Conservation (phyloP, 1,140 invertebrate species). For the Drosophila lacertosa region DNA sequence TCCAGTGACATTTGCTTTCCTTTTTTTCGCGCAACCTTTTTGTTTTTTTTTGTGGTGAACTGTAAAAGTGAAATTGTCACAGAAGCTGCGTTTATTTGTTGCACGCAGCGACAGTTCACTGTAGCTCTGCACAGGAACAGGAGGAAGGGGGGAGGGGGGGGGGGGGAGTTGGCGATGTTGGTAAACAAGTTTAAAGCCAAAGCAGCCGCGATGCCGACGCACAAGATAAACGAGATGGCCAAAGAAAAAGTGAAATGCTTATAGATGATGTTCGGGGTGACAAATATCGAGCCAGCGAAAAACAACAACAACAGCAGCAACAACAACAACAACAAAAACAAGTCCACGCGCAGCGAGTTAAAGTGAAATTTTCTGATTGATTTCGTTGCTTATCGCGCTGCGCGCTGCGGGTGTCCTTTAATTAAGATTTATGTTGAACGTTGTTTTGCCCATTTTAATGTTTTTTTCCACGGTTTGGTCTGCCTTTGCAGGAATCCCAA, state of each 20-base stretch:
- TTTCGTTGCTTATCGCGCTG: slow-evolving; percentile 23
- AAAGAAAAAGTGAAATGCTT: slow-evolving; percentile 50
- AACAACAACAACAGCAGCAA: too few species aligned
- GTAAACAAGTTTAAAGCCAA: slow-evolving; percentile 53
- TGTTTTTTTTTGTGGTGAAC: neutral
- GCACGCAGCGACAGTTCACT: slow-evolving; percentile 10
- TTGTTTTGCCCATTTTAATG: slow-evolving; percentile 8
- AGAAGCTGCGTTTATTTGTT: slow-evolving; percentile 3
- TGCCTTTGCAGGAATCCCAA: slow-evolving; percentile 89
- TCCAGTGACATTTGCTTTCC: too few species aligned
- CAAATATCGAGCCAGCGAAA: slow-evolving; percentile 6
- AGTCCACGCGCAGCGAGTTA: neutral
- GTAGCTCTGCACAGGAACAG: slow-evolving; percentile 3
- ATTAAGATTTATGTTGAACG: slow-evolving; percentile 39
- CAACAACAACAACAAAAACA: slow-evolving; percentile 12
- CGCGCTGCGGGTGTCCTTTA: slow-evolving; percentile 21
- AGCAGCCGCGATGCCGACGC: neutral
- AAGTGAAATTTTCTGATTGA: slow-evolving; percentile 46
- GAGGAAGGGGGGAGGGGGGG: too few species aligned
- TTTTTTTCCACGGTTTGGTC: slow-evolving; percentile 2
- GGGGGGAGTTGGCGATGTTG: slow-evolving; percentile 30
- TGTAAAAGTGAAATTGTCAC: slow-evolving; percentile 5
- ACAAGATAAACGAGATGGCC: slow-evolving; percentile 37
- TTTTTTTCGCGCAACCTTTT: too few species aligned
- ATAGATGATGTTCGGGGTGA: slow-evolving; percentile 15